These are phyloP conservation scores for Chiroxiphia lanceolata DNA, from an alignment of 2,797 vertebrate genomes.

Conservation along the genomic window DNA sequence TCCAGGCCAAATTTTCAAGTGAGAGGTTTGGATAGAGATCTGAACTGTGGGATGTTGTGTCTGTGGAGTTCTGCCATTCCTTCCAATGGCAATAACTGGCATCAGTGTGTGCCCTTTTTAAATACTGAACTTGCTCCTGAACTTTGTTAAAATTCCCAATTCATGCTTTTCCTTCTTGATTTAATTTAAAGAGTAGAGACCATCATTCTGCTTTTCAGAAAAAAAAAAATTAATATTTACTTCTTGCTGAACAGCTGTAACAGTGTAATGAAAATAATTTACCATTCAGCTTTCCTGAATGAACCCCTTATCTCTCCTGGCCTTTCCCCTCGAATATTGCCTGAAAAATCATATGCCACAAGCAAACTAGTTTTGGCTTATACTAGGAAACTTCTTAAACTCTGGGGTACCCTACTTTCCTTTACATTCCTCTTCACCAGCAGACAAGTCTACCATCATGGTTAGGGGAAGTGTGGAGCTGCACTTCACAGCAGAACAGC, in stretches of 20 bases:
- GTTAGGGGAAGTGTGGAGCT: not conserved
- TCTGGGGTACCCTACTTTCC: not conserved
- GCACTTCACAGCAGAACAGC: not conserved
- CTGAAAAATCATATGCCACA: not conserved
- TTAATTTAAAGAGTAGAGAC: not conserved
- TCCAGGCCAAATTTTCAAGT: conserved; percentile 32
- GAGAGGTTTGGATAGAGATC: conserved; percentile 9
- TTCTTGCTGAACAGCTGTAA: not conserved
- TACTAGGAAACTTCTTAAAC: not conserved
- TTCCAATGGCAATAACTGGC: not conserved
- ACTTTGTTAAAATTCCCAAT: not conserved
- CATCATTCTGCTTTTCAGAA: not conserved
- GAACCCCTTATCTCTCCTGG: not conserved
- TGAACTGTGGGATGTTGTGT: not conserved
- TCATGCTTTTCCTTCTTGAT: not conserved
- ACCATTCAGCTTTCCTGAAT: conserved; percentile 10
- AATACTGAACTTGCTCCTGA: not conserved
- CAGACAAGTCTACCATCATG: not conserved
- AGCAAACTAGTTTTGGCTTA: not conserved
- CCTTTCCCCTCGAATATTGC: not conserved
- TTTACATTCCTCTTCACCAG: not conserved
- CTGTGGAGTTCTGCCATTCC: not conserved
- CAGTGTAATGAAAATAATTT: not conserved
- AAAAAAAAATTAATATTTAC: not conserved
- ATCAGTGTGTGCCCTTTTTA: not conserved